A percentile compares a stretch with the other conserved stretches of the same genome.
Conservation (phyloP, 2,888 invertebrate species). For the Acrobasis repandana region DNA sequence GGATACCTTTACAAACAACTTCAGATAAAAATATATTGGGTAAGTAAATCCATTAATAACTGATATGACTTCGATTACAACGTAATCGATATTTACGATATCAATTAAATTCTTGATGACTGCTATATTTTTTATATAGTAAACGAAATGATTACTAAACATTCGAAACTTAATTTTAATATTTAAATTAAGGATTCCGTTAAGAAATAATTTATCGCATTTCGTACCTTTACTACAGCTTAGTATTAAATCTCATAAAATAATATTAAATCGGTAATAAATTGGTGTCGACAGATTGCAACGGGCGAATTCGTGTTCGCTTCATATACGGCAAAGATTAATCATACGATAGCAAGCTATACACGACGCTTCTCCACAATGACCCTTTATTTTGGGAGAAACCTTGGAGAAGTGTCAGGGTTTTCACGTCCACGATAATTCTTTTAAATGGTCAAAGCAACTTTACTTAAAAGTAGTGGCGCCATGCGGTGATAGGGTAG, state of each 20-base stretch:
- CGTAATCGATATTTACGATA: no score
- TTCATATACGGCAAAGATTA: constrained; percentile 65
- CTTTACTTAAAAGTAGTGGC: constrained; percentile 1
- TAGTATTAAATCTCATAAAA: constrained; percentile 19
- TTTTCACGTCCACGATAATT: constrained; percentile 1
- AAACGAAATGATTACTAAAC: no score
- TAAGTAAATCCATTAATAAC: no score
- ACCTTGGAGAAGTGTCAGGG: constrained; percentile 3
- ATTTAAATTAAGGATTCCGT: no score
- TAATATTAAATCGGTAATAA: constrained; percentile 46
- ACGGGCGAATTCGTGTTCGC: constrained; percentile 52
- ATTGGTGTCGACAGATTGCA: constrained; percentile 57
- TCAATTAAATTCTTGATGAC: no score
- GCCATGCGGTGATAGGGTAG: neutral
- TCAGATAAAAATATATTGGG: no score
- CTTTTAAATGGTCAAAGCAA: neutral
- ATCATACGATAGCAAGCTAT: constrained; percentile 55
- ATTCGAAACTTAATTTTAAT: no score
- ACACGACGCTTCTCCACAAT: neutral
- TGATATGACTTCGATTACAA: no score
- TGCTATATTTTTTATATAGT: no score
- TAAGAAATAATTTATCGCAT: neutral
- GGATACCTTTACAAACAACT: no score
- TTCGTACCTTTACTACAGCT: neutral
- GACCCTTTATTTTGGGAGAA: neutral